Evolutionary conservation across 2,797 vertebrate species (phyloP).

Genomic region (Fratercula arctica): DNA sequence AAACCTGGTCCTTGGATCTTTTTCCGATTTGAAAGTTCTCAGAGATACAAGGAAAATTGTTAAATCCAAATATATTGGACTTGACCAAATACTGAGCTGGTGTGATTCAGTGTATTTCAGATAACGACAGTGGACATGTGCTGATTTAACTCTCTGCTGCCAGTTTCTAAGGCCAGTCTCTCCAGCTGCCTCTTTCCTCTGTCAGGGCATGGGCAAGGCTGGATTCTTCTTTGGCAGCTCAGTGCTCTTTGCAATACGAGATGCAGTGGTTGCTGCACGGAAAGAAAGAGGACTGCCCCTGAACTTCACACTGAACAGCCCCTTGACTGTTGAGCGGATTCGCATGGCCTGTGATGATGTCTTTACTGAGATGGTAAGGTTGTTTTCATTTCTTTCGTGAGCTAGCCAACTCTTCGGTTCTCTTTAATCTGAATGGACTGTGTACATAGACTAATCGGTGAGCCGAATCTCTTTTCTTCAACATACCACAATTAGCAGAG

Average conservation of each 20-base stretch:
- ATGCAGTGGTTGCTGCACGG: slow-evolving; percentile 77
- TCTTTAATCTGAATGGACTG: background rate
- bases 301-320: slow-evolving; percentile 79
- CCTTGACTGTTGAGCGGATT: slow-evolving; percentile 79
- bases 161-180: background rate
- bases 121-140: background rate
- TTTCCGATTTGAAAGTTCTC: background rate
- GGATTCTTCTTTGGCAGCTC: slow-evolving; percentile 82
- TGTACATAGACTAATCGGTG: background rate
- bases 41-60: background rate
- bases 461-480: background rate
- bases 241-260: slow-evolving; percentile 85
- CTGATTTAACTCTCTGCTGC: background rate
- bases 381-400: background rate
- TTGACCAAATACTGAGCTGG: background rate
- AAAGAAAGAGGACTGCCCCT: slow-evolving; percentile 72
- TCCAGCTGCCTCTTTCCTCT: background rate
- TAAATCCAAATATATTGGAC: background rate
- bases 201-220: slow-evolving; percentile 84
- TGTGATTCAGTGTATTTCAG: background rate
- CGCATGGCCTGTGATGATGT: slow-evolving; percentile 81
- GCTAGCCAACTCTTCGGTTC: background rate
- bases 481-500: background rate
- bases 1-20: background rate
- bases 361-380: slow-evolving; percentile 83